Conservation (phyloP, 2,113 vertebrate species). For the Probosciger aterrimus region DNA sequence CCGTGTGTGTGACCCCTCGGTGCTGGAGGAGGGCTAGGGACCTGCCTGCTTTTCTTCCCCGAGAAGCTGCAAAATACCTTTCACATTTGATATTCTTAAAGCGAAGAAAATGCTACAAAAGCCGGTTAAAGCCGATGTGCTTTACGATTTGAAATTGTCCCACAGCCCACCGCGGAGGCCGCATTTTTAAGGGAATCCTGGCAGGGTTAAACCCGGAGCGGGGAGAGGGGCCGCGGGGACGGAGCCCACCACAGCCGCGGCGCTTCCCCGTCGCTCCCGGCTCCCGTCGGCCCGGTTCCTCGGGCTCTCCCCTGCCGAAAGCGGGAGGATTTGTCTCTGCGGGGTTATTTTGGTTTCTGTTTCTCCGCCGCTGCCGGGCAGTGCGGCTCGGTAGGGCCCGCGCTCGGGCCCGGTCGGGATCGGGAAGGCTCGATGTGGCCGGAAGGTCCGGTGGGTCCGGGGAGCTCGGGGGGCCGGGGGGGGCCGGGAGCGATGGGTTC, state of each 20-base stretch:
- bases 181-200: neutral
- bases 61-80: neutral
- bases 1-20: constrained; percentile 7
- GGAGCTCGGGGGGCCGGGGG: neutral
- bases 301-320: neutral
- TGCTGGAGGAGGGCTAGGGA: neutral
- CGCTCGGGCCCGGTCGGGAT: neutral
- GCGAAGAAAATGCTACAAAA: neutral
- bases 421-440: neutral
- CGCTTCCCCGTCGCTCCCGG: accelerated
- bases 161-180: neutral
- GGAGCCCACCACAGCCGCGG: neutral
- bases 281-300: neutral
- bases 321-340: neutral
- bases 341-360: neutral
- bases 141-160: neutral
- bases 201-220: neutral
- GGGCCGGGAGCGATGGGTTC: neutral
- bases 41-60: neutral
- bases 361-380: neutral
- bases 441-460: neutral
- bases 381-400: neutral
- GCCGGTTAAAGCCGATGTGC: neutral
- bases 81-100: neutral
- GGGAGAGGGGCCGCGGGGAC: neutral